phyloP scores from a whole-genome alignment of 2,888 invertebrate genomes.

The Ephialtes manifestator region DNA sequence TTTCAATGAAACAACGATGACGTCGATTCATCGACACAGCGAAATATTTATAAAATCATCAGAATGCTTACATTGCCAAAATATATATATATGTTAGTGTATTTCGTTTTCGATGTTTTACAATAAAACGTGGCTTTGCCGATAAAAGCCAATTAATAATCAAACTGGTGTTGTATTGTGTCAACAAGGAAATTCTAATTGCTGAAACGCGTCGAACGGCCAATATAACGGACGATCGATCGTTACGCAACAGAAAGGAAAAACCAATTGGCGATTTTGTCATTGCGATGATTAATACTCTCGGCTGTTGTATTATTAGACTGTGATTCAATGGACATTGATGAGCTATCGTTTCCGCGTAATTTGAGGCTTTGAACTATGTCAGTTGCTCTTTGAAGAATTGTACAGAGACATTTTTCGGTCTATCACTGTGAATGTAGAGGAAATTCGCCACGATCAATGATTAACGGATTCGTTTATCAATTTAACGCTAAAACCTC shows the following conservation, averaged over 20 bases:
- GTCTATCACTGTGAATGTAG: neutral
- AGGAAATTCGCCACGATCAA: neutral
- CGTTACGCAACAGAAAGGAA: neutral
- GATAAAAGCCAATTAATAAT: constrained; percentile 47
- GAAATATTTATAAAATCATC: constrained; percentile 1
- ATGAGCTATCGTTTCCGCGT: neutral
- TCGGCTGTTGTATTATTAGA: constrained; percentile 5
- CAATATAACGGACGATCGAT: constrained; percentile 24
- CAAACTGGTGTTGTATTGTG: constrained; percentile 23
- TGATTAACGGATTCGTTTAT: constrained; percentile 4
- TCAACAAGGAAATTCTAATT: constrained; percentile 40
- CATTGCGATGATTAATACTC: constrained; percentile 2
- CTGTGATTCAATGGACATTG: neutral
- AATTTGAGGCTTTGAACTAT: neutral
- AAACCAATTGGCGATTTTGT: neutral
- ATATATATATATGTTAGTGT: neutral
- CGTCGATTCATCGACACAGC: constrained; percentile 13
- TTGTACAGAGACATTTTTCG: neutral
- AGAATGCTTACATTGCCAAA: neutral
- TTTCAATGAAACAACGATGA: constrained; percentile 37
- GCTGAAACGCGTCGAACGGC: constrained; percentile 17
- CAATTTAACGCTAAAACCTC: neutral
- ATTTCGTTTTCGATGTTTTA: neutral
- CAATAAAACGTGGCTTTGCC: neutral
- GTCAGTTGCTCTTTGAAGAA: neutral